These are phyloP conservation scores for Phaedon cochleariae DNA, from an alignment of 2,888 invertebrate genomes.

Conservation along the genomic window DNA sequence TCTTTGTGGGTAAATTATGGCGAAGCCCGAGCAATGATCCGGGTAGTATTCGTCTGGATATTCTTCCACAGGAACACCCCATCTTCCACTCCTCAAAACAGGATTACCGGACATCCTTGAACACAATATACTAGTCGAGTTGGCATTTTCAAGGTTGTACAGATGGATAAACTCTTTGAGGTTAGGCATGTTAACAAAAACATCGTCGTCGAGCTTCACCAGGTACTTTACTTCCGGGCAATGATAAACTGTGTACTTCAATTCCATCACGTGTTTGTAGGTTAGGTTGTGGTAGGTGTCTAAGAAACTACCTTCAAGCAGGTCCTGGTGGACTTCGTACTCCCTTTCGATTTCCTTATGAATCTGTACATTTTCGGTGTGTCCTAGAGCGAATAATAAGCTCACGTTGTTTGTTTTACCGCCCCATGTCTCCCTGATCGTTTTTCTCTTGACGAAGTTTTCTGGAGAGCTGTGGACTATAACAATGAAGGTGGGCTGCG, in stretches of 20 bases:
- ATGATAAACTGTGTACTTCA: constrained; percentile 77
- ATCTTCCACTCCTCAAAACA: constrained; percentile 62
- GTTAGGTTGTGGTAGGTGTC: constrained; percentile 84
- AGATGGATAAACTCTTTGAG: constrained; percentile 57
- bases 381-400: constrained; percentile 12
- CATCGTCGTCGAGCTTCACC: constrained; percentile 79
- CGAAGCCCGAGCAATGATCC: constrained; percentile 75
- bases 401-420: background rate
- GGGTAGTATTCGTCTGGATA: constrained; percentile 73
- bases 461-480: constrained; percentile 76
- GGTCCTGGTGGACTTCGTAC: constrained; percentile 68
- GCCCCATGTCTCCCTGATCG: constrained; percentile 63
- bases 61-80: constrained; percentile 75
- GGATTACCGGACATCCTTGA: background rate
- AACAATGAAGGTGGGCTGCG: constrained; percentile 65
- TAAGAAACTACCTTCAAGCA: constrained; percentile 78
- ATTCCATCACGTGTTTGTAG: constrained; percentile 81
- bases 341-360: constrained; percentile 62
- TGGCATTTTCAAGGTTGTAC: constrained; percentile 2
- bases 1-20: constrained; percentile 18
- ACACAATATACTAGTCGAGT: constrained; percentile 21
- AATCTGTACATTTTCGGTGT: background rate
- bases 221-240: constrained; percentile 71
- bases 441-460: constrained; percentile 71
- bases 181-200: constrained; percentile 73